phyloP scores from a whole-genome alignment of 2,797 vertebrate genomes.

The Gorsachius magnificus region DNA sequence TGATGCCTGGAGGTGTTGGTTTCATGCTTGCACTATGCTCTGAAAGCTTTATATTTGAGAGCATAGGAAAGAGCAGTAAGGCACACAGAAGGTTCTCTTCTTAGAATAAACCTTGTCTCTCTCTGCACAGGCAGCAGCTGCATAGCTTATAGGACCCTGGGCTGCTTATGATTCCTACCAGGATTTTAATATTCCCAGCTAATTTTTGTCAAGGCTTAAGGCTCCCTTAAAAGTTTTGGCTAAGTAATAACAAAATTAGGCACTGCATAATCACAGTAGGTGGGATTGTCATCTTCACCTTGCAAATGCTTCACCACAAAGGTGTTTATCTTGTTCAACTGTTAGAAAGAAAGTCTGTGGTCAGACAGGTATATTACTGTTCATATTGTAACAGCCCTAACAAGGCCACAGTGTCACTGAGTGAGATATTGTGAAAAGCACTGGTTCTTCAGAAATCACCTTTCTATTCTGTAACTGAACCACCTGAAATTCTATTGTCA shows the following conservation, averaged over 20 bases:
- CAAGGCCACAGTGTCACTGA: background rate
- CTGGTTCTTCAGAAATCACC: background rate
- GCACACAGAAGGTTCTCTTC: background rate
- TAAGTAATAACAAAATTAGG: background rate
- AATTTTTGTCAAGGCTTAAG: background rate
- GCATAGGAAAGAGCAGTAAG: background rate
- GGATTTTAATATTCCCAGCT: background rate
- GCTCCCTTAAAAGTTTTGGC: background rate
- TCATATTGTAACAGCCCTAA: background rate
- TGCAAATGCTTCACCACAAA: background rate
- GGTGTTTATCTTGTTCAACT: background rate
- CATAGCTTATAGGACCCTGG: background rate
- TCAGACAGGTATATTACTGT: background rate
- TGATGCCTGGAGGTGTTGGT: conserved; percentile 50
- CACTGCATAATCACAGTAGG: background rate
- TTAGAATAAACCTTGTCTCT: background rate
- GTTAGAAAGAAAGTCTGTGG: background rate
- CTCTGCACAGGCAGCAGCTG: background rate
- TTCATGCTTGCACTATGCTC: conserved; percentile 37
- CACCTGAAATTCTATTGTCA: background rate
- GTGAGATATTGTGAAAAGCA: background rate
- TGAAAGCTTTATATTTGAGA: conserved; percentile 49
- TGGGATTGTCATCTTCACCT: background rate
- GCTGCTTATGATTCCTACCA: background rate
- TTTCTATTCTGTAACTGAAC: background rate